Conservation (phyloP, 2,888 invertebrate genomes). For the Caenorhabditis panamensis region DNA sequence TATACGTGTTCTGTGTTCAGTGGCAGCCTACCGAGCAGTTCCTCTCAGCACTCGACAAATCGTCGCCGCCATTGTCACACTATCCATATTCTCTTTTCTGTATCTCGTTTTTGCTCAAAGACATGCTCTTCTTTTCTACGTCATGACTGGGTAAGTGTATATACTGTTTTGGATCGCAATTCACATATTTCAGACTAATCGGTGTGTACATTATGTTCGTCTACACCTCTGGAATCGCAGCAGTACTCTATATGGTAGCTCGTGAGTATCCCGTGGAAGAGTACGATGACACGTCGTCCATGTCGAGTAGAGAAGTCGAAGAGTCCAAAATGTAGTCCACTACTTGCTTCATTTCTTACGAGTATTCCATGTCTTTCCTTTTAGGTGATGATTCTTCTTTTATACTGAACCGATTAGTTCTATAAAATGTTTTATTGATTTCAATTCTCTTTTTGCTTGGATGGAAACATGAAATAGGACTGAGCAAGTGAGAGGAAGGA, state of each 20-base stretch:
- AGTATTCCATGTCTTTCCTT: constrained; percentile 11
- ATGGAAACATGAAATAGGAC: background rate
- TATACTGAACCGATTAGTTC: background rate
- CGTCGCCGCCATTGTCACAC: constrained; percentile 41
- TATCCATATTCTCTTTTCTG: constrained; percentile 66
- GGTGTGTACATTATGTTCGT: constrained; percentile 63
- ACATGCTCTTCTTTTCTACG: constrained; percentile 66
- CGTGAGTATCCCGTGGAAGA: constrained; percentile 51
- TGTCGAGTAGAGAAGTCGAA: constrained; percentile 28
- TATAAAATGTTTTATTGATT: background rate
- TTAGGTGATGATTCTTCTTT: constrained; percentile 4
- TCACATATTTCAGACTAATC: constrained; percentile 58
- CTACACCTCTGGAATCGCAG: constrained; percentile 66
- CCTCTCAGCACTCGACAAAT: constrained; percentile 65
- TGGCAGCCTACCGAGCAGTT: constrained; percentile 60
- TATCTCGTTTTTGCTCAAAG: constrained; percentile 69
- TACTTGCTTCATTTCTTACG: constrained; percentile 8
- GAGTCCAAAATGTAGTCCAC: constrained; percentile 37
- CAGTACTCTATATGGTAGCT: constrained; percentile 68
- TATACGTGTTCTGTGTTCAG: constrained; percentile 15
- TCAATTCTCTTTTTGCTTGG: no score
- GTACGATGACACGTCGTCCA: constrained; percentile 7
- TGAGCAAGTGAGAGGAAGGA: constrained; percentile 1
- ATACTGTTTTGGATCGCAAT: background rate
- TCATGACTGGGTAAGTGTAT: constrained; percentile 66